Evolutionary conservation across 2,797 vertebrate genomes (phyloP), one percentile per base, ranked within the genome.

Genomic region (Amphiprion clarkii): DNA sequence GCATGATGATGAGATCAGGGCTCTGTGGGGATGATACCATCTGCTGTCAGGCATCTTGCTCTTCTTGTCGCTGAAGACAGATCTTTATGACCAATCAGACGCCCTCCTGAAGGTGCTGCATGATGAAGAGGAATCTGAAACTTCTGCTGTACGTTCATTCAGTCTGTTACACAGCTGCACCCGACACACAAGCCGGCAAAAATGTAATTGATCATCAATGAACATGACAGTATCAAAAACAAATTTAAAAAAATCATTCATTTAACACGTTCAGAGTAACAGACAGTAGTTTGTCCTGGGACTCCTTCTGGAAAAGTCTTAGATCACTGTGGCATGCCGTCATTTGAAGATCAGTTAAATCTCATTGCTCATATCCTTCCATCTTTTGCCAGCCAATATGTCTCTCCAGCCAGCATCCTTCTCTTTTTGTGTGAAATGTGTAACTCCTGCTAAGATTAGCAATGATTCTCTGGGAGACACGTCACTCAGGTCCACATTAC

Each of bases 291-390:
- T 79, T 75, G 69, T 63, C 56, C 67, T 23, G 49, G 63, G 44
- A 74, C 58, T 78, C 63, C 65, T 71, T 48, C 55, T 62, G 57
- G 62, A 70, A 63, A 53, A 49, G 52, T 66, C 55, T 79, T 55
- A 60, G 65, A 80, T 74, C 73, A 67, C 39, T 67, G 65, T 66
- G 61, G 66, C 33, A 2, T 46, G 48, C 44, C 4, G n/a, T 55
- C 21, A 40, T 80, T 74, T 79, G 62, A 80, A 79, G 82, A 81
- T 87, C 48, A 82, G 54, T 79, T 73, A 71, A 81, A 81, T 78
- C 55, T 71, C 57, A 73, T 66, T 55, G 53, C 66, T 81, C 59
- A 65, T 44, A 75, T 75, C n/a, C 48, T 48, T 86, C 60, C 49
- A 23, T 46, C 57, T 42, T 39, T 71, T 76, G 46, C 65, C 54